A percentile compares a stretch with the other conserved stretches of the same genome.
Conservation (phyloP, 2,797 vertebrate genomes). For the Benthosema pterotum region DNA sequence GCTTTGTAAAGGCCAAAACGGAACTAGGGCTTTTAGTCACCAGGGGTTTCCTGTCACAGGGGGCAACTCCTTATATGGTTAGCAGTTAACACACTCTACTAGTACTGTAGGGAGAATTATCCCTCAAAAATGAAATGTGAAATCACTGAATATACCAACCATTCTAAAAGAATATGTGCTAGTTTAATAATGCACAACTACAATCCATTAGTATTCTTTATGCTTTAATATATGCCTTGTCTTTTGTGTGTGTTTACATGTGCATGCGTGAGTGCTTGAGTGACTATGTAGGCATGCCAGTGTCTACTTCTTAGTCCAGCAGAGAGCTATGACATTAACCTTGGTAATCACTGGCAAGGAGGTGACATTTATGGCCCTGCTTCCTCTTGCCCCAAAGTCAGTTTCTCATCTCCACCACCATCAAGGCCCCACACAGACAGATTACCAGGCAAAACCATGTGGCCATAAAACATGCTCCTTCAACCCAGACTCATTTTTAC, state of each 20-base stretch:
- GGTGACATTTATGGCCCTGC: slow-evolving; percentile 46
- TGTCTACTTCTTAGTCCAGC: slow-evolving; percentile 3
- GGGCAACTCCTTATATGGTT: too few relatives aligned
- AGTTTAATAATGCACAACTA: not conserved
- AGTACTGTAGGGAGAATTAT: too few relatives aligned
- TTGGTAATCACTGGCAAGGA: slow-evolving; percentile 32
- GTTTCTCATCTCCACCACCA: slow-evolving; percentile 42
- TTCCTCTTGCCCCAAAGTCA: slow-evolving; percentile 7
- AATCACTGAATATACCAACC: too few relatives aligned
- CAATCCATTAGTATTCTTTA: not conserved
- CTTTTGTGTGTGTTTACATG: slow-evolving; percentile 7
- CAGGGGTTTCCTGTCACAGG: too few relatives aligned
- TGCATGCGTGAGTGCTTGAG: slow-evolving; percentile 9
- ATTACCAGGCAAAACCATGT: slow-evolving; percentile 33
- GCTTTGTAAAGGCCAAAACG: too few relatives aligned
- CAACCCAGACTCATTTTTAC: slow-evolving; percentile 12
- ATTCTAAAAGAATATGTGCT: too few relatives aligned
- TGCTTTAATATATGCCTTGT: not conserved
- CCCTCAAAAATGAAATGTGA: too few relatives aligned
- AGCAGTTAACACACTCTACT: too few relatives aligned
- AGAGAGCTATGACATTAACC: slow-evolving; percentile 42
- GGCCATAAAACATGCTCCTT: slow-evolving; percentile 44
- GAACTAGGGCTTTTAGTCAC: too few relatives aligned
- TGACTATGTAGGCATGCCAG: slow-evolving; percentile 13
- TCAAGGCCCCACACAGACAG: slow-evolving; percentile 32